Base-by-base conservation (phyloP, 2,888 invertebrate genomes). In the Macrophya alboannulata region DNA sequence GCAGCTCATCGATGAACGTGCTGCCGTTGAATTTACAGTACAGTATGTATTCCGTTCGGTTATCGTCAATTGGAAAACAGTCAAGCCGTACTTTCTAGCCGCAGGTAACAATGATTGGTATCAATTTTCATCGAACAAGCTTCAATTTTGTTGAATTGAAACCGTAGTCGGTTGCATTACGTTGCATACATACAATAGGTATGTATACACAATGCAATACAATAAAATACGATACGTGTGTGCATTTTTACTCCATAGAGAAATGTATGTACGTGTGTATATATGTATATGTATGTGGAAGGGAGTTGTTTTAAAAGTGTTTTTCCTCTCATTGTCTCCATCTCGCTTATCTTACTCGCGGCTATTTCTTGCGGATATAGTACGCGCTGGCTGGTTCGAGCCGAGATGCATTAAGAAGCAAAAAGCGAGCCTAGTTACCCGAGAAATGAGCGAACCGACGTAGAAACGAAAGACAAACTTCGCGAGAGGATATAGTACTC, bases 21-120 rank as follows among this genome's bases (percentile, higher is more conserved):
- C 17, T 5, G 21, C 37, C 2, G 3, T n/a, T 17, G 17, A 55
- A 77, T 77, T 55, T 55, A 21, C 45, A 51, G 77, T 17, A 12
- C n/a, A n/a, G n/a, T n/a, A n/a, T n/a, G n/a, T n/a, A n/a, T n/a
- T 51, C 31, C 31, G 77, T 15, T 51, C 17, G 48, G 12, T 37
- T 77, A 21, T 55, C 77, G 77, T n/a, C 77, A n/a, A 77, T 77
- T 37, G 77, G 77, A 77, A 77, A 77, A 77, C 55, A 77, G 77
- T 74, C 31, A 12, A 17, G 55, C 37, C 15, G 25, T 31, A 51
- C 55, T 77, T 55, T 77, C 15, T 17, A 77, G 17, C 37, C 10
- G 17, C 55, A 37, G 31, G 51, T 77, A 48, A 51, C 31, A 55
- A 77, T 51, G 51, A 74, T 74, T 74, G 72, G 72, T 74, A 74